Conservation (phyloP, 1,140 invertebrate genomes). For the Chrysomallon squamiferum region DNA sequence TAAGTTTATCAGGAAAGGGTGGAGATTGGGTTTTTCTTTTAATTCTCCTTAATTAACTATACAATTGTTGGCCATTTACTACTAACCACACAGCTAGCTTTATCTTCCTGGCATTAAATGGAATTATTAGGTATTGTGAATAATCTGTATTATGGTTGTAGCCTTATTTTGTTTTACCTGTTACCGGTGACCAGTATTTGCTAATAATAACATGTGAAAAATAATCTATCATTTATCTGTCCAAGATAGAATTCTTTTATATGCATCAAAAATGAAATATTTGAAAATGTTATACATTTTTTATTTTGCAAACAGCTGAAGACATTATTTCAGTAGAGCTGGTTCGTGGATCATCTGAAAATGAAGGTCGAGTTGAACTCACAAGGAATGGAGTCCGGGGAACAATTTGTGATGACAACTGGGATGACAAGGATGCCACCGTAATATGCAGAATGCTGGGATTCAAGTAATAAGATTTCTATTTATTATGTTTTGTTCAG, state of each 20-base stretch:
- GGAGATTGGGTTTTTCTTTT: no score
- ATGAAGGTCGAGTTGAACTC: conserved; percentile 76
- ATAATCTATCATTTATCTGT: conserved; percentile 62
- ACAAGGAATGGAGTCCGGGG: conserved; percentile 74
- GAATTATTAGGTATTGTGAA: no score
- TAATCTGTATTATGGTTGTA: no score
- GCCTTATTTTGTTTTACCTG: no score
- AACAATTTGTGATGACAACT: conserved; percentile 79
- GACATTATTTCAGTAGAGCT: conserved; percentile 38
- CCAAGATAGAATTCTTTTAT: conserved; percentile 63
- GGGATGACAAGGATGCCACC: conserved; percentile 72
- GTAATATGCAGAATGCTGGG: conserved; percentile 68
- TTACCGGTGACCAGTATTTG: no score
- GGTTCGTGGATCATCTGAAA: conserved; percentile 10
- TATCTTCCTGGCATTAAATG: no score
- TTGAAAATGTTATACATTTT: conserved; percentile 73
- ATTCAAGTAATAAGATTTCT: background rate
- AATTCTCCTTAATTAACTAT: no score
- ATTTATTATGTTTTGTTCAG: no score
- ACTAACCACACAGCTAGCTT: no score
- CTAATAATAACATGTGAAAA: background rate
- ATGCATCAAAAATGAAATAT: conserved; percentile 76
- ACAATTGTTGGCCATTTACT: no score
- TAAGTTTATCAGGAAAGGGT: no score
- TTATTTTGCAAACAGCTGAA: conserved; percentile 71